Percentiles rank a stretch among this genome's conserved stretches.
These are phyloP conservation scores for Hystrix brachyura DNA, from an alignment of 2,113 vertebrate species.

Conservation along the genomic window DNA sequence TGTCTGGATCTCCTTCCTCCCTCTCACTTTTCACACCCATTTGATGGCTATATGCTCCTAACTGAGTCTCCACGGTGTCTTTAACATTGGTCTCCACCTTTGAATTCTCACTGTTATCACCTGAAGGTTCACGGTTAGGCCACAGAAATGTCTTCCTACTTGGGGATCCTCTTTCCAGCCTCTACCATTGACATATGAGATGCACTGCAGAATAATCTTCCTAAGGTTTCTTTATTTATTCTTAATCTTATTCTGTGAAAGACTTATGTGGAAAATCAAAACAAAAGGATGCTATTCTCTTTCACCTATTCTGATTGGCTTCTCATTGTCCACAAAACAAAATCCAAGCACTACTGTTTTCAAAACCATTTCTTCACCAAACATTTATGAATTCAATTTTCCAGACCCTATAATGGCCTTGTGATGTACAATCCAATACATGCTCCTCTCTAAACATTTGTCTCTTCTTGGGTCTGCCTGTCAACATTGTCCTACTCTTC, in stretches of 20 bases:
- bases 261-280: slow-evolving; percentile 5
- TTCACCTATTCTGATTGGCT: background rate
- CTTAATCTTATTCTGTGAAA: background rate
- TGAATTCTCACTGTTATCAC: background rate
- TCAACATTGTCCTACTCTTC: background rate
- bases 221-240: background rate
- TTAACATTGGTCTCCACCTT: background rate
- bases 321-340: background rate
- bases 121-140: background rate
- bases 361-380: background rate
- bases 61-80: background rate
- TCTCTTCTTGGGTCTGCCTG: background rate
- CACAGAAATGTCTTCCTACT: background rate
- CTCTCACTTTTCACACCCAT: background rate
- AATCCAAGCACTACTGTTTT: background rate
- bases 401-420: background rate
- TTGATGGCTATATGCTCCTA: background rate
- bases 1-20: background rate
- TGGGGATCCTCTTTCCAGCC: background rate
- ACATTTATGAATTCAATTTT: background rate
- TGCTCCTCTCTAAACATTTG: background rate
- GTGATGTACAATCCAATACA: background rate
- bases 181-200: background rate
- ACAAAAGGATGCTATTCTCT: background rate
- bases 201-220: background rate